Base-by-base conservation (phyloP, 2,113 vertebrate genomes). In the Suncus etruscus region DNA sequence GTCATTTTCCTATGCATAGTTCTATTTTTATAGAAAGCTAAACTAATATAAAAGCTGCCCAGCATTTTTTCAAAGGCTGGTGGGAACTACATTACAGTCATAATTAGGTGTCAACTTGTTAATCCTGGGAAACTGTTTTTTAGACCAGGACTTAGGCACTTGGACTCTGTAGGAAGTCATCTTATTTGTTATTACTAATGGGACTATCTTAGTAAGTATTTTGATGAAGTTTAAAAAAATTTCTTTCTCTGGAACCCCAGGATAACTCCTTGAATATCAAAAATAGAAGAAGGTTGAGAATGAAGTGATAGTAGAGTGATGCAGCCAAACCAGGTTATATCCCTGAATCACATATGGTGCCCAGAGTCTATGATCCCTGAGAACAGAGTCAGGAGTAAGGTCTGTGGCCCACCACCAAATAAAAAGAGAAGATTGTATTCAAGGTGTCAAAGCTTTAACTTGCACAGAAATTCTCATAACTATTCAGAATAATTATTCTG, bases 11-110 rank as follows among this genome's bases (percentile, higher is more conserved):
- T 91, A 22, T 16, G 12, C 11, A 77, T 72, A 66, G 54, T 31
- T 74, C 6, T 88, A 4, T 68, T 84, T 89, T 31, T 89, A 54
- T 63, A 14, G 22, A 48, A 91, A 92, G 54, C 11, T 89, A 83
- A 83, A 47, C 27, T 86, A 77, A 10, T 22, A 58, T 79, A 88
- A 86, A 93, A 76, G 24, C 45, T 82, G 48, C 20, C 6, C 54
- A 76, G 15, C 10, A 15, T 54, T 54, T 54, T 54, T 54, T 2
- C 15, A 54, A 7, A 2, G 51, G 51, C 10, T 2, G 51, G 51
- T 54, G 11, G 51, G 51, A 15, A 15, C 51, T 7, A 12, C 51
- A 39, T 15, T 15, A 8, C 51, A 54, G 10, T 7, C 51, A 54
- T 54, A 2, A 10, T 54, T 7, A 54, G 51, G 3, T 54, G 51